Evolutionary conservation across 1,140 invertebrate genomes (phyloP).

Genomic region (Pogonomyrmex californicus): DNA sequence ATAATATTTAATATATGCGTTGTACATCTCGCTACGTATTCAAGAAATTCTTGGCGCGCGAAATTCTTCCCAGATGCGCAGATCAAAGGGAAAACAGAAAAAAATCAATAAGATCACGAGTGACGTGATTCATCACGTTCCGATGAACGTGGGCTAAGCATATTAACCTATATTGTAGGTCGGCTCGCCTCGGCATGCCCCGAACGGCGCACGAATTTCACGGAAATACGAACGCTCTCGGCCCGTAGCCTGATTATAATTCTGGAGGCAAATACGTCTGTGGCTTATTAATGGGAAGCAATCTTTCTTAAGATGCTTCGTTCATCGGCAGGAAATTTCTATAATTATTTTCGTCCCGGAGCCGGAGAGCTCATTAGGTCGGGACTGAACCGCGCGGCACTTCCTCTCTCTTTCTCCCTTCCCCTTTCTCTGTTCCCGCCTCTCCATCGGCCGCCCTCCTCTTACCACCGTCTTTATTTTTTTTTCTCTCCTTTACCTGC

Average conservation of each 20-base stretch:
- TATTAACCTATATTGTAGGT: constrained; percentile 70
- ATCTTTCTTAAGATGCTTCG: constrained; percentile 76
- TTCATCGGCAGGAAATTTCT: constrained; percentile 78
- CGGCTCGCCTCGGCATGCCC: constrained; percentile 45
- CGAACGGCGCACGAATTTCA: constrained; percentile 69
- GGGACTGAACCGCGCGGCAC: constrained; percentile 51
- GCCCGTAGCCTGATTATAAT: constrained; percentile 72
- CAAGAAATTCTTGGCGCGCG: neutral
- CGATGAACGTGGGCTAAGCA: constrained; percentile 25
- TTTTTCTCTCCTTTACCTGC: constrained; percentile 64
- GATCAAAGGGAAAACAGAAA: neutral
- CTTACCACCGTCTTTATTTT: constrained; percentile 26
- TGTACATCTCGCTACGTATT: neutral
- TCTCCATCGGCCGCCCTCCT: neutral
- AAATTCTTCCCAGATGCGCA: neutral
- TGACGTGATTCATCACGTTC: constrained; percentile 37
- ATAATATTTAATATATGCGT: neutral
- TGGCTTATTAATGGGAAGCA: constrained; percentile 76
- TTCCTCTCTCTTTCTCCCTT: constrained; percentile 45
- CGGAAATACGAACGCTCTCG: constrained; percentile 65
- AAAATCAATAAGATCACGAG: constrained; percentile 54
- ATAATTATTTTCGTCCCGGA: constrained; percentile 77
- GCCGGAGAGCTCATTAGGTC: constrained; percentile 74
- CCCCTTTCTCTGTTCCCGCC: neutral
- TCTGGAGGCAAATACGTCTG: constrained; percentile 76